Evolutionary conservation across 2,797 vertebrate genomes (phyloP).

Genomic region (Agapornis canus): DNA sequence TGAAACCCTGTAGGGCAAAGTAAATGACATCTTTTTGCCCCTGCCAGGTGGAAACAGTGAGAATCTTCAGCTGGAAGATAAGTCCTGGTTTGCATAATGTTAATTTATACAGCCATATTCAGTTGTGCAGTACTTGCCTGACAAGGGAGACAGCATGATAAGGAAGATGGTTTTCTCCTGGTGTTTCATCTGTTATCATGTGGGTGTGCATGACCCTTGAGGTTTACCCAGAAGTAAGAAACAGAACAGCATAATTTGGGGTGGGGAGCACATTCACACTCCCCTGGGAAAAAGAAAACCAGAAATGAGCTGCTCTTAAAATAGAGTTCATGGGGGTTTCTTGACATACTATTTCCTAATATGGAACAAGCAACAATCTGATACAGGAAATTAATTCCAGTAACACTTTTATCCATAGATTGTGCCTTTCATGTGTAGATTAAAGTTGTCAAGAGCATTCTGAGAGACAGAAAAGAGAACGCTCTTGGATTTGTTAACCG

Average conservation of each 20-base stretch:
- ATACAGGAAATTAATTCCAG: background rate
- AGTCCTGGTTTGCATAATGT: background rate
- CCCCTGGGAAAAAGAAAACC: background rate
- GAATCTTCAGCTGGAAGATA: background rate
- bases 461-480: background rate
- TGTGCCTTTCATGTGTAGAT: background rate
- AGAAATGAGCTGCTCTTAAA: background rate
- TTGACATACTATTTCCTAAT: background rate
- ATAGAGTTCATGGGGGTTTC: background rate
- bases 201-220: conserved; percentile 19
- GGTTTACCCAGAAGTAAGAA: conserved; percentile 23
- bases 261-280: background rate
- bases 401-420: background rate
- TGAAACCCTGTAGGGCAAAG: background rate
- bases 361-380: background rate
- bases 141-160: background rate
- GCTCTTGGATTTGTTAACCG: background rate
- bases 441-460: background rate
- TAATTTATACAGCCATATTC: background rate
- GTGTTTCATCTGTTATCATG: background rate
- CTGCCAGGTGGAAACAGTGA: background rate
- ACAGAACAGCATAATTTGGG: background rate
- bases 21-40: background rate
- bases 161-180: background rate
- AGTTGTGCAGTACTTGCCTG: background rate